Conservation (phyloP, 2,888 invertebrate genomes). For the Octodonta nipae region DNA sequence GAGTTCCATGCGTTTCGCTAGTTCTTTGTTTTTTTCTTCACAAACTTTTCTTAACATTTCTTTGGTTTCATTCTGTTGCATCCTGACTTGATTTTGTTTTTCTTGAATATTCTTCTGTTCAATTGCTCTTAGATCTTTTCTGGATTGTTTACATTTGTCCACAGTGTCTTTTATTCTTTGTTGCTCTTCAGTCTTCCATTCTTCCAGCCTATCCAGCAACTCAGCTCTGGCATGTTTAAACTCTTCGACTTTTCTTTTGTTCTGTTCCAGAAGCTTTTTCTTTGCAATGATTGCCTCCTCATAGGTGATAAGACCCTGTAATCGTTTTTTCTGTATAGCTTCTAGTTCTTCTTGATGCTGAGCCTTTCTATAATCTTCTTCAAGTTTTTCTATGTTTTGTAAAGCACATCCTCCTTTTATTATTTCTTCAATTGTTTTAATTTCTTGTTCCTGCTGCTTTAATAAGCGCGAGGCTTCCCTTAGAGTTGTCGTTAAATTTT, state of each 20-base stretch:
- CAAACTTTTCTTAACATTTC: conserved; percentile 23
- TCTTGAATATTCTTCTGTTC: conserved; percentile 40
- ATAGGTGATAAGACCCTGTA: conserved; percentile 43
- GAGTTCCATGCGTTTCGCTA: conserved; percentile 29
- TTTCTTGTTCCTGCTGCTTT: conserved; percentile 37
- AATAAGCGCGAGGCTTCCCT: conserved; percentile 40
- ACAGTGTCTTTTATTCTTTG: conserved; percentile 39
- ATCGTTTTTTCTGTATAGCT: conserved; percentile 45
- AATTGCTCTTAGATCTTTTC: conserved; percentile 40
- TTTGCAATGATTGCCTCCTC: conserved; percentile 48
- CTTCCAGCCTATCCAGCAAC: conserved; percentile 40
- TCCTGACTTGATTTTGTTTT: conserved; percentile 37
- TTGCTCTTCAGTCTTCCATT: conserved; percentile 38
- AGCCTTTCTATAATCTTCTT: conserved; percentile 37
- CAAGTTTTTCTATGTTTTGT: conserved; percentile 34
- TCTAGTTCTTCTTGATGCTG: conserved; percentile 38
- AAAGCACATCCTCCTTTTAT: conserved; percentile 37
- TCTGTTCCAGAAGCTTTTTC: conserved; percentile 36
- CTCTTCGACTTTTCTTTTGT: conserved; percentile 39
- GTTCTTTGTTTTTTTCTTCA: conserved; percentile 29
- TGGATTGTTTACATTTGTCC: conserved; percentile 37
- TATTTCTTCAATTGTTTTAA: conserved; percentile 40
- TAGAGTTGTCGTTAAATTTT: conserved; percentile 40
- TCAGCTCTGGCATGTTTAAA: conserved; percentile 39
- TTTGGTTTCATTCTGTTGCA: conserved; percentile 40